A percentile compares a stretch with the other conserved stretches of the same genome.
phyloP scores from a whole-genome alignment of 1,140 invertebrate genomes.

The Rhagoletis zephyria region DNA sequence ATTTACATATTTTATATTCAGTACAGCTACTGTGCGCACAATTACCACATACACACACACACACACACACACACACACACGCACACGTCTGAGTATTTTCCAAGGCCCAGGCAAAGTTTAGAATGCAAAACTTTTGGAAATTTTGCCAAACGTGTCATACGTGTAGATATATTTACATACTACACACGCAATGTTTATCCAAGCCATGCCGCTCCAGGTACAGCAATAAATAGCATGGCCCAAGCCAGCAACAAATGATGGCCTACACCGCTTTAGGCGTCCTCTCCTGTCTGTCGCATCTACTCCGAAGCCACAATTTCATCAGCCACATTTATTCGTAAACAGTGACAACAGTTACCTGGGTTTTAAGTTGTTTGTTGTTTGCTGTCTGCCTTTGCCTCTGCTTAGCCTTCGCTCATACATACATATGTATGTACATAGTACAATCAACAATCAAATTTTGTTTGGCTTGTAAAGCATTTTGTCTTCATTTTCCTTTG shows the following conservation, averaged over 20 bases:
- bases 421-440: too few relatives aligned
- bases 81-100: neutral
- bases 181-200: neutral
- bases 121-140: neutral
- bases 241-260: too few relatives aligned
- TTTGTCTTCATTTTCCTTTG: conserved; percentile 33
- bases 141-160: conserved; percentile 3
- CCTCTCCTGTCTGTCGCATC: neutral
- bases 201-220: too few relatives aligned
- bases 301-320: neutral
- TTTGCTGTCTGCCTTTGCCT: too few relatives aligned
- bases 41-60: neutral
- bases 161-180: neutral
- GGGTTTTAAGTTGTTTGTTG: conserved; percentile 19
- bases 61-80: neutral
- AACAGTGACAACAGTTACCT: conserved; percentile 21
- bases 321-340: neutral
- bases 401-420: neutral
- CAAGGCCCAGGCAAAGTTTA: neutral
- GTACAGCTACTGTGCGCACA: neutral
- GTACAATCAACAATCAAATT: conserved; percentile 2
- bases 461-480: conserved; percentile 40
- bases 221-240: neutral
- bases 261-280: neutral
- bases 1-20: conserved; percentile 40